phyloP scores from a whole-genome alignment of 2,888 invertebrate species.

The Drosophila atroscutellata region DNA sequence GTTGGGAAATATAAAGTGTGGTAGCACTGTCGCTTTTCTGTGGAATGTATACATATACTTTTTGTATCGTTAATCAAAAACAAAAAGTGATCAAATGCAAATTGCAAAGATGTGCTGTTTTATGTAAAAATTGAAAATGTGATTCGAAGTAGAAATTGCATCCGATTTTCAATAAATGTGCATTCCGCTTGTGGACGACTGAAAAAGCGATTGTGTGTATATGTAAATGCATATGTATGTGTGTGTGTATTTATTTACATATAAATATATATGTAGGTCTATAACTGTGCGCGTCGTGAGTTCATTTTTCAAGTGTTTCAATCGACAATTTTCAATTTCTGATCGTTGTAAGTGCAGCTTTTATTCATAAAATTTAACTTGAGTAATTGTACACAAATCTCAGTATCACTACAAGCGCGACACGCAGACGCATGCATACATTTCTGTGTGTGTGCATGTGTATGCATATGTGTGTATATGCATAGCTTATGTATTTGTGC shows the following conservation, averaged over 20 bases:
- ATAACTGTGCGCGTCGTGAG: neutral
- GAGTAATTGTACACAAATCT: neutral
- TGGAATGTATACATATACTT: slow-evolving; percentile 28
- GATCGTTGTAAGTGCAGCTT: neutral
- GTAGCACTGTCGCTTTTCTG: slow-evolving; percentile 25
- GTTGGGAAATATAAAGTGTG: slow-evolving; percentile 11
- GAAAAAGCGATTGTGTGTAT: slow-evolving; percentile 26
- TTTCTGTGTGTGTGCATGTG: neutral
- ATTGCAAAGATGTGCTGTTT: neutral
- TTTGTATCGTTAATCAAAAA: slow-evolving; percentile 24
- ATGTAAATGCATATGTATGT: slow-evolving; percentile 4
- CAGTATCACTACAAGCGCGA: neutral
- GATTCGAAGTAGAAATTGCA: neutral
- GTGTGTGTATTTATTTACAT: slow-evolving; percentile 21
- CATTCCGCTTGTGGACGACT: neutral
- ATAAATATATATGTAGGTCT: slow-evolving; percentile 2
- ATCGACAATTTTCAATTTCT: neutral
- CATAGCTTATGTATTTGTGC: neutral
- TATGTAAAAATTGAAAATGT: slow-evolving; percentile 3
- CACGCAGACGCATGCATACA: neutral
- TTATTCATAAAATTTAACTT: neutral
- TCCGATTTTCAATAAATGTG: neutral
- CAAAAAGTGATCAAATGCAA: slow-evolving; percentile 8
- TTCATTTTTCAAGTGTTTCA: neutral
- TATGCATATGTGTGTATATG: neutral